These are phyloP conservation scores for Helarctos malayanus DNA, from an alignment of 2,797 vertebrate genomes.

Conservation along the genomic window DNA sequence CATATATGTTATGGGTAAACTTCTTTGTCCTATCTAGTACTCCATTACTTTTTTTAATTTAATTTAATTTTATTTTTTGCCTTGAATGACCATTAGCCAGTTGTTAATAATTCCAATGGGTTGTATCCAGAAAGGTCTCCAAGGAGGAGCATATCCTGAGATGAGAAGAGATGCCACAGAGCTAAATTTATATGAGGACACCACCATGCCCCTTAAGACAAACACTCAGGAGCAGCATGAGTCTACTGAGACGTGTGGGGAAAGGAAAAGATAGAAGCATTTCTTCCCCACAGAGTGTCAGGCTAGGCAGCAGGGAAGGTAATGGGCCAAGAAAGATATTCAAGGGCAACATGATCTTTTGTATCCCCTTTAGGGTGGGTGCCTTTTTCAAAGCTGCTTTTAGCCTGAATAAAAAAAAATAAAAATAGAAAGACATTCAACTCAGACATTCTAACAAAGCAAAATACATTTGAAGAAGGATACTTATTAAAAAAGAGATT, in stretches of 20 bases:
- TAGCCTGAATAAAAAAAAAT: not conserved
- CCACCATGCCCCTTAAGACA: not conserved
- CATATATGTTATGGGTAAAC: not conserved
- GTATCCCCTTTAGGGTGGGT: not conserved
- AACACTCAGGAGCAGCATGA: not conserved
- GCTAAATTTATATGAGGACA: not conserved
- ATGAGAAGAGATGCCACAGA: not conserved
- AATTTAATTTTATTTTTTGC: not conserved
- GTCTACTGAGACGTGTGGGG: not conserved
- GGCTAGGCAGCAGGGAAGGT: not conserved
- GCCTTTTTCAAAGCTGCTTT: not conserved
- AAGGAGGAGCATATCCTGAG: not conserved
- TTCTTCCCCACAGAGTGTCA: not conserved
- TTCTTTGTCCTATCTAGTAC: not conserved
- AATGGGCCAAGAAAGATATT: not conserved
- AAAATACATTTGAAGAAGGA: conserved; percentile 53
- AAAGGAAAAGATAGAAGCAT: not conserved
- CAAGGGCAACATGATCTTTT: not conserved
- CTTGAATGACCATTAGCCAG: not conserved
- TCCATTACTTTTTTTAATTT: not conserved
- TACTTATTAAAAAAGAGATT: conserved; percentile 52
- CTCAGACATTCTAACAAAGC: conserved; percentile 34
- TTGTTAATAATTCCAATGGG: not conserved
- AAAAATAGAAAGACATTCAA: not conserved
- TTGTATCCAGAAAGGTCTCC: not conserved